These are phyloP conservation scores for Microtus richardsoni DNA, from an alignment of 2,113 vertebrate species.

Conservation along the genomic window DNA sequence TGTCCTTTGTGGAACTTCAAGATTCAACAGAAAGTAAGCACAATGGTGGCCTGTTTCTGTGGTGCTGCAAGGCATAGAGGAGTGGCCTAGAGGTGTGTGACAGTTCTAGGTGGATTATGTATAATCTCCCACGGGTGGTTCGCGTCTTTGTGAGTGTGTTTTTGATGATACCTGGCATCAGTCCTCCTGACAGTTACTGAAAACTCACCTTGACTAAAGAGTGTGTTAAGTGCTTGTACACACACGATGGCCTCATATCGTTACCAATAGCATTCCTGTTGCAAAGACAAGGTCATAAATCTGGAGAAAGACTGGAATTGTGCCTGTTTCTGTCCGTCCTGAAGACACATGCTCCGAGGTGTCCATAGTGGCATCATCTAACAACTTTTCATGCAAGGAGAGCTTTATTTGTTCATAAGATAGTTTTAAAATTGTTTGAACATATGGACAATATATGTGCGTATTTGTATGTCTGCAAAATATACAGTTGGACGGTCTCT, in stretches of 20 bases:
- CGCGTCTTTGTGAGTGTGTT: neutral
- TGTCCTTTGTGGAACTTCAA: neutral
- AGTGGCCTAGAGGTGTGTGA: neutral
- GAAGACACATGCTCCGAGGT: neutral
- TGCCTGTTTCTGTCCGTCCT: neutral
- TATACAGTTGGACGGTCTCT: conserved; percentile 83
- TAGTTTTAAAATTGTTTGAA: conserved; percentile 77
- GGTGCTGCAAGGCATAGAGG: fast-evolving
- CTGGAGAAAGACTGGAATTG: neutral
- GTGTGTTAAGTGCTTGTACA: neutral
- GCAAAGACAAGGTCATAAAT: neutral
- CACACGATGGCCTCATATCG: neutral
- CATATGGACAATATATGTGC: conserved; percentile 82
- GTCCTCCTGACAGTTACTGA: neutral
- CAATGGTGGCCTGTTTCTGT: fast-evolving
- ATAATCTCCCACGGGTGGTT: neutral
- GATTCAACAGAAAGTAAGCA: neutral
- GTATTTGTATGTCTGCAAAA: conserved; percentile 82
- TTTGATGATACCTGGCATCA: neutral
- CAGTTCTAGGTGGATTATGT: neutral
- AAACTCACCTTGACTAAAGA: neutral
- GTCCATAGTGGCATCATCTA: neutral
- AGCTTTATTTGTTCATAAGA: conserved; percentile 77
- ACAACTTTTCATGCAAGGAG: conserved; percentile 68
- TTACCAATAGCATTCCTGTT: neutral